Evolutionary conservation across 1,140 invertebrate species (phyloP).

Genomic region (Anastatus disparis): DNA sequence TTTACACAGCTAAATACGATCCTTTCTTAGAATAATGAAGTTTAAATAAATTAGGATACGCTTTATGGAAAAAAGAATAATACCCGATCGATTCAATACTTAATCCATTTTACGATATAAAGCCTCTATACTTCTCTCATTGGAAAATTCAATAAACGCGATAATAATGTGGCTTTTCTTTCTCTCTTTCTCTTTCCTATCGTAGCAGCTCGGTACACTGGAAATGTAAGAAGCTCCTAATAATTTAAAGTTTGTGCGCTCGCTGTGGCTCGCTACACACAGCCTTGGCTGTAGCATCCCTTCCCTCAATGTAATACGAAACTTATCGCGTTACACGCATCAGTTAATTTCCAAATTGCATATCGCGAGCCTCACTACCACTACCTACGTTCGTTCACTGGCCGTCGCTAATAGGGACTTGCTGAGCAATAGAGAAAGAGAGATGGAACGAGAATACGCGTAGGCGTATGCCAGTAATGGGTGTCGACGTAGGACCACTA

Average conservation of each 20-base stretch:
- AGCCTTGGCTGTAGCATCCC: neutral
- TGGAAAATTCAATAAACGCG: constrained; percentile 1
- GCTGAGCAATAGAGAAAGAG: neutral
- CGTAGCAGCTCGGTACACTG: constrained; percentile 1
- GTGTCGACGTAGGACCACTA: constrained; percentile 38
- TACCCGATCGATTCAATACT: neutral
- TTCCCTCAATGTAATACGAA: constrained; percentile 13
- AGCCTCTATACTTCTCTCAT: too few species aligned
- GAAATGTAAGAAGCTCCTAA: constrained; percentile 37
- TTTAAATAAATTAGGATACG: too few species aligned
- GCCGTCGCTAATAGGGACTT: constrained; percentile 11
- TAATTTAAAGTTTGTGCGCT: constrained; percentile 16
- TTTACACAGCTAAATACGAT: too few species aligned
- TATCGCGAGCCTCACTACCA: neutral
- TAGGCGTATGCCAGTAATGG: constrained; percentile 31
- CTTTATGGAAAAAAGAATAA: neutral
- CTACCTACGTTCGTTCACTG: neutral
- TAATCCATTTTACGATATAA: too few species aligned
- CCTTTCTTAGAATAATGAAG: too few species aligned
- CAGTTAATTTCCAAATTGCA: constrained; percentile 38
- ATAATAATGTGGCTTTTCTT: constrained; percentile 13
- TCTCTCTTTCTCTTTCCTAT: too few species aligned
- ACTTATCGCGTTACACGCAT: constrained; percentile 38
- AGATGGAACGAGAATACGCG: constrained; percentile 2
- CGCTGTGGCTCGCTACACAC: too few species aligned